Evolutionary conservation across 2,113 vertebrate species (phyloP).

Genomic region (Damaliscus lunatus): DNA sequence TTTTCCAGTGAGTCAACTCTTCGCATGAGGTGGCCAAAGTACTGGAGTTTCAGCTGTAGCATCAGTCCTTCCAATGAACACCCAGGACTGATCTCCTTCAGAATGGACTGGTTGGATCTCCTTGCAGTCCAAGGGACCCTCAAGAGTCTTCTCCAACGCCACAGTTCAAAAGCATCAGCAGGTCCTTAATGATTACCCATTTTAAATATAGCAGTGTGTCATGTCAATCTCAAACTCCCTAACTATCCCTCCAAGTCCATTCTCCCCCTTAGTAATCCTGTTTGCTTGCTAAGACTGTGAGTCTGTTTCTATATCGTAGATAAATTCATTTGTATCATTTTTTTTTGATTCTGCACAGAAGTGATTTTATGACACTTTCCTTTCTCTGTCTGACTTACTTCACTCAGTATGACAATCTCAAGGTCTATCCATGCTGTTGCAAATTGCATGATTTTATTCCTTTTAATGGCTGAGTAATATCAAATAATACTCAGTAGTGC

Average conservation of each 20-base stretch:
- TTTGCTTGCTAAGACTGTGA: not conserved
- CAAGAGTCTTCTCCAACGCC: too few species aligned
- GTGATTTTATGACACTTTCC: not conserved
- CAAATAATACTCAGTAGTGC: not conserved
- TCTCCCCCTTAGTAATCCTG: not conserved
- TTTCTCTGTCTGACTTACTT: not conserved
- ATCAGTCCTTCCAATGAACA: too few species aligned
- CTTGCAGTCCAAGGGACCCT: too few species aligned
- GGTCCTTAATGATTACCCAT: not conserved
- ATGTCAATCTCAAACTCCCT: not conserved
- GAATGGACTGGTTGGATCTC: too few species aligned
- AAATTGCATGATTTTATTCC: not conserved
- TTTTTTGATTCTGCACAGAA: not conserved
- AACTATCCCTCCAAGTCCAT: not conserved
- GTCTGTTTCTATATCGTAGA: not conserved
- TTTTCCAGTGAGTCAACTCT: too few species aligned
- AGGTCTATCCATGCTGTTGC: not conserved
- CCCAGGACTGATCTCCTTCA: too few species aligned
- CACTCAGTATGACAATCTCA: not conserved
- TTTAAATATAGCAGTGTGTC: not conserved
- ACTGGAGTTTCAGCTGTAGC: too few species aligned
- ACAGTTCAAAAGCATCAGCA: not conserved
- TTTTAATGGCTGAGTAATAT: not conserved
- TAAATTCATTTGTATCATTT: not conserved
- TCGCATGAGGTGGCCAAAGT: too few species aligned